These are phyloP conservation scores for Rhabdomys pumilio DNA, from an alignment of 2,797 vertebrate species.

Conservation along the genomic window DNA sequence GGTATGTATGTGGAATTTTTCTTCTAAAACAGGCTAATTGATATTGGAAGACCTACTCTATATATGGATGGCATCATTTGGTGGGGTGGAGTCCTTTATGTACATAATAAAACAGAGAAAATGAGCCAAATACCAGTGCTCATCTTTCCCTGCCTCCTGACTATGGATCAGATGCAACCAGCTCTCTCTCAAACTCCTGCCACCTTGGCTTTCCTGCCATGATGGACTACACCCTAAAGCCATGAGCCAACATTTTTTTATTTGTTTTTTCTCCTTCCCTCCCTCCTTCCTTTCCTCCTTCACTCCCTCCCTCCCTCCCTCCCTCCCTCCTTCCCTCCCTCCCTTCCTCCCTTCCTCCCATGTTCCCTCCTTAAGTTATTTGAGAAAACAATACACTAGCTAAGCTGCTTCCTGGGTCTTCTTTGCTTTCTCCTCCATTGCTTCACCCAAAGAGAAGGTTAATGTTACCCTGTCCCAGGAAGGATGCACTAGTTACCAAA, in stretches of 20 bases:
- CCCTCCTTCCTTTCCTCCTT: not conserved
- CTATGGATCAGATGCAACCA: no score
- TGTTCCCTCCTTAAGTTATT: not conserved
- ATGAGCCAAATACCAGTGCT: not conserved
- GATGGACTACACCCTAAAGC: not conserved
- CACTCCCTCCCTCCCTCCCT: no score
- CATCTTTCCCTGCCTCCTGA: not conserved
- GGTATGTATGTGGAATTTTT: no score
- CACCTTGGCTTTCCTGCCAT: not conserved
- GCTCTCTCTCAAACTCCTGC: not conserved
- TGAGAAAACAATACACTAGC: not conserved
- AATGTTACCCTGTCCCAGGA: not conserved
- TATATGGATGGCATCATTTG: not conserved
- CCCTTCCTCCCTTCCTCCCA: fast-evolving
- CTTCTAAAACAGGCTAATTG: not conserved
- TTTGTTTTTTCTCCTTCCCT: no score
- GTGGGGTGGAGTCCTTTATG: not conserved
- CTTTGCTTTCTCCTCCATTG: not conserved
- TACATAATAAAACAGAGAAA: not conserved
- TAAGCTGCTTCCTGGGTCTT: not conserved
- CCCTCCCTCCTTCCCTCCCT: not conserved
- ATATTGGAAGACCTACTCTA: not conserved
- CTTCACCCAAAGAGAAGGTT: not conserved
- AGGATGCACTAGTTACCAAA: not conserved
- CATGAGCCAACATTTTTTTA: not conserved